Conservation (phyloP, 2,113 vertebrate genomes). For the Oreotrochilus melanogaster region DNA sequence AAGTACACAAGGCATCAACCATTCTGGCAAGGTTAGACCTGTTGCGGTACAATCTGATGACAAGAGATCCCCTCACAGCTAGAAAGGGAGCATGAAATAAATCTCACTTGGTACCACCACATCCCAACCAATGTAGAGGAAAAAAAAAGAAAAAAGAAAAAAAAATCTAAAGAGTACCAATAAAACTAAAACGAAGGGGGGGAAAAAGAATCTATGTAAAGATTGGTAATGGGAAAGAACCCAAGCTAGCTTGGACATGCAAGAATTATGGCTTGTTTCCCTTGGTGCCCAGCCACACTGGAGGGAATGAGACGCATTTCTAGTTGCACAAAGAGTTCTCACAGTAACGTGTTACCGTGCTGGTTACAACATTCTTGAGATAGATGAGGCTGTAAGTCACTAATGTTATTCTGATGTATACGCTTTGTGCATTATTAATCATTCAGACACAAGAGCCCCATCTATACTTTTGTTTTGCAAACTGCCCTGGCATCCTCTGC, state of each 20-base stretch:
- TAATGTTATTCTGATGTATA: background rate
- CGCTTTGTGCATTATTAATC: background rate
- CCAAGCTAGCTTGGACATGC: background rate
- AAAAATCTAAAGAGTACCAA: background rate
- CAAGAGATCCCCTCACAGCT: background rate
- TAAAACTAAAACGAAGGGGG: background rate
- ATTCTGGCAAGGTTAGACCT: background rate
- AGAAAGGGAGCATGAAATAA: background rate
- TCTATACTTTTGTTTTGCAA: conserved; percentile 3
- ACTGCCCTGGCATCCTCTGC: background rate
- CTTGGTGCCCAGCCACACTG: background rate
- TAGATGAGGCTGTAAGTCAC: conserved; percentile 22
- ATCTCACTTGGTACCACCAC: background rate
- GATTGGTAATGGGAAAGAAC: background rate
- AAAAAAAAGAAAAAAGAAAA: background rate
- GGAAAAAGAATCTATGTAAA: background rate
- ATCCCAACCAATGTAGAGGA: background rate
- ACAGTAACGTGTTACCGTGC: background rate
- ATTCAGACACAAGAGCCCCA: background rate
- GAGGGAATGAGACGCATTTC: background rate
- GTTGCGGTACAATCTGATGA: background rate
- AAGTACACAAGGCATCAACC: background rate
- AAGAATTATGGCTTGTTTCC: conserved; percentile 10
- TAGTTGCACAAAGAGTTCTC: conserved; percentile 56
- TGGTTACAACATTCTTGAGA: conserved; percentile 43